Base-by-base conservation (phyloP, 2,888 invertebrate species). In the Ormyrus thymus region DNA sequence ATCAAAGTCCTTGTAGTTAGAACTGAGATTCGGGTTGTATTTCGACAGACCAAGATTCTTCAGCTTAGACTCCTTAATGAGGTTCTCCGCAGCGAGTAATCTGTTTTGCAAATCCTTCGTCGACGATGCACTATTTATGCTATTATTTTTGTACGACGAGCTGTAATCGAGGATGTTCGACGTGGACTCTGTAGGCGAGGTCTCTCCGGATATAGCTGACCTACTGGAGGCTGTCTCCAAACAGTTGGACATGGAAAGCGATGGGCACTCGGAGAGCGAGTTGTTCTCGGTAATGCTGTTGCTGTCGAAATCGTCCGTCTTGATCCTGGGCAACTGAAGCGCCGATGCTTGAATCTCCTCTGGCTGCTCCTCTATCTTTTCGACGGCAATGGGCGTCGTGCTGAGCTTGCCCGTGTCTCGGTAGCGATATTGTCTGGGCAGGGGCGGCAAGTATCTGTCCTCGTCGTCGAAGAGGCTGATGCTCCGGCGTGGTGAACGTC, bases 61-160 rank as follows among this genome's bases (percentile, higher is more conserved):
- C 62, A 87, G 68, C 72, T 89, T 87, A 0, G 89, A 89, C 29
- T 79, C 81, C 66, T 88, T 89, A 55, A 89, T 89, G 11, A 89
- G 76, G 81, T 89, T 89, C 74, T 89, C 89, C 7, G 89, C 89
- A 1, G 89, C 89, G 5, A 89, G 77, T 6, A 89, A 70, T 13
- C 89, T 73, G 73, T 81, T 86, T 77, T 89, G 89, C 56, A 89
- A 88, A 53, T 87, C 88, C 43, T 81, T 83, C 29, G 15, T 74
- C 7, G 64, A 46, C 43, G 68, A 43, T 0, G 70, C 9, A 7
- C 15, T 58, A 45, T 46, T 15, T 46, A 3, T 56, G 11, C 85
- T 83, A 0, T 55, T n/a, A 48, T 86, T 79, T 46, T 79, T 86
- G 71, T 82, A 81, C 7, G 82, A 81, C 6, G 84, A 78, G 9